These are phyloP conservation scores for Holcopasites calliopsidis DNA, from an alignment of 1,140 invertebrate genomes.

Conservation along the genomic window DNA sequence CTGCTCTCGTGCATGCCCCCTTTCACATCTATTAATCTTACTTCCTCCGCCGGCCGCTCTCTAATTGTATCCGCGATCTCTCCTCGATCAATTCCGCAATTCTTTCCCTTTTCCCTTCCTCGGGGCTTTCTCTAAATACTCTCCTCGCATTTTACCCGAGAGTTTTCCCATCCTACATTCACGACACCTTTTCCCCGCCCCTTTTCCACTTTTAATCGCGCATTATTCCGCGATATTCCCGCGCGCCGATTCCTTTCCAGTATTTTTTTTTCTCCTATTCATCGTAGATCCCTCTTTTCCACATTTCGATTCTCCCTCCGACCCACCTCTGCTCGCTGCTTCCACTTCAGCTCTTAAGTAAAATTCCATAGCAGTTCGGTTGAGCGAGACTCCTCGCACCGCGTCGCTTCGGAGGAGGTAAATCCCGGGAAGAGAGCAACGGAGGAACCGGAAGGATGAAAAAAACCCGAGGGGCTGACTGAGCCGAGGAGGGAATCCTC, in stretches of 20 bases:
- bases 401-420: constrained; percentile 10
- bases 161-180: not conserved
- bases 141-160: not conserved
- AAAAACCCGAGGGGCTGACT: not conserved
- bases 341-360: constrained; percentile 47
- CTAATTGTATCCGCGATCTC: constrained; percentile 4
- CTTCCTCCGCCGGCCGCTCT: constrained; percentile 16
- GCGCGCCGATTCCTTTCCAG: not conserved
- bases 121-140: not conserved
- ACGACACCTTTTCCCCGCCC: not conserved
- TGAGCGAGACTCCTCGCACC: constrained; percentile 35
- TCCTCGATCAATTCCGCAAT: not conserved
- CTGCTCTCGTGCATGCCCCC: not conserved
- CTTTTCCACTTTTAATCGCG: constrained; percentile 13
- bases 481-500: constrained; percentile 32
- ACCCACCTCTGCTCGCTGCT: not conserved
- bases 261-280: not conserved
- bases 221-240: constrained; percentile 28
- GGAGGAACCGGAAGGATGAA: constrained; percentile 26
- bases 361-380: constrained; percentile 51
- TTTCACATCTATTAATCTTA: constrained; percentile 27
- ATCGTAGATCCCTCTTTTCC: not conserved
- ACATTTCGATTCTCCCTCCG: not conserved
- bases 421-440: constrained; percentile 29
- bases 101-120: not conserved